phyloP scores from a whole-genome alignment of 2,113 vertebrate species.

The Hydropotes inermis region DNA sequence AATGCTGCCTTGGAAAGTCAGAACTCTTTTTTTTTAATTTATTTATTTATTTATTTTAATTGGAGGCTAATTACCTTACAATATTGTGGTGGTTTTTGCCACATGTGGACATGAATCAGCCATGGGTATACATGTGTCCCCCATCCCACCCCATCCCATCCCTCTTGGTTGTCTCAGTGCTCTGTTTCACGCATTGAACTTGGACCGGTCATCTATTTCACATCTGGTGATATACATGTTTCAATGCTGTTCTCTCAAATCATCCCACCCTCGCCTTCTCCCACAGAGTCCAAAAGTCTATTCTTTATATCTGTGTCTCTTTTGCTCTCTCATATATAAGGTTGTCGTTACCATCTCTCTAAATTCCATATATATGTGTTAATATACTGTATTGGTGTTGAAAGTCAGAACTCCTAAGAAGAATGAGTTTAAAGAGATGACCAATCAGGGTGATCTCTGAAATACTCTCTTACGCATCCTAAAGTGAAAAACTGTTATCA shows the following conservation, averaged over 20 bases:
- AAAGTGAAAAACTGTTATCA: background rate
- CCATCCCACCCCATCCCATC: accelerated
- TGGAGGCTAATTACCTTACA: background rate
- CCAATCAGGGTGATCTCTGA: background rate
- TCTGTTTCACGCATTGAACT: background rate
- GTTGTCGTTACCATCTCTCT: background rate
- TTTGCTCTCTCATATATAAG: background rate
- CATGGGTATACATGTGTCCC: background rate
- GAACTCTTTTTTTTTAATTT: background rate
- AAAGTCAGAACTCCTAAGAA: background rate
- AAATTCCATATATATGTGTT: background rate
- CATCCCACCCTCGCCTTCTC: background rate
- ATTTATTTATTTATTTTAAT: background rate
- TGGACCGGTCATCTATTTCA: background rate
- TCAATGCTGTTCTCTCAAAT: background rate
- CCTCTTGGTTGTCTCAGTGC: background rate
- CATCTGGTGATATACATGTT: background rate
- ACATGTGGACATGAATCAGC: background rate
- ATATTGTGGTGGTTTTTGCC: background rate
- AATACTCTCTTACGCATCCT: background rate
- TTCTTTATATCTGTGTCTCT: background rate
- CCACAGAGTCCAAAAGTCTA: background rate
- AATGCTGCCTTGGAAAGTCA: background rate
- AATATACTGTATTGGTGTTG: background rate
- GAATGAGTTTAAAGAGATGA: background rate